Evolutionary conservation across 1,140 invertebrate species (phyloP).

Genomic region (Cydia fagiglandana): DNA sequence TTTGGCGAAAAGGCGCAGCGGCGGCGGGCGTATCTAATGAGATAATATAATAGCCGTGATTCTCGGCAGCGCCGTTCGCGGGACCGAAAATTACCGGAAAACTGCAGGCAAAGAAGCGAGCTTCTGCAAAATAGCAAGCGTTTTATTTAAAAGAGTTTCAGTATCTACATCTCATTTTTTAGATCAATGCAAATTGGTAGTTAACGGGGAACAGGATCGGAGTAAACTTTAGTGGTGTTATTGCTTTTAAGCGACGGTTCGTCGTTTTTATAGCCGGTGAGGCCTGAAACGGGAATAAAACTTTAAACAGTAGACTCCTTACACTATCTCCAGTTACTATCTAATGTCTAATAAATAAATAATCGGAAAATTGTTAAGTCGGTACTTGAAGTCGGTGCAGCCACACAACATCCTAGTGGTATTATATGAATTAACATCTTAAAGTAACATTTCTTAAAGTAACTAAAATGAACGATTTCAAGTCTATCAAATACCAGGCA

Average conservation of each 20-base stretch:
- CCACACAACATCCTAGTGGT: no score
- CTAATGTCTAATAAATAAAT: no score
- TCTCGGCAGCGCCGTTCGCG: constrained; percentile 62
- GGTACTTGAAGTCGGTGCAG: no score
- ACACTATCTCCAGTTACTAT: no score
- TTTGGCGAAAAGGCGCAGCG: constrained; percentile 67
- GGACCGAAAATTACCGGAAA: constrained; percentile 75
- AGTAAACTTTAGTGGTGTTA: neutral
- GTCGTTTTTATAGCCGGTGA: no score
- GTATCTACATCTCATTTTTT: constrained; percentile 19
- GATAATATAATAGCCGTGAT: constrained; percentile 78
- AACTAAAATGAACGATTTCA: constrained; percentile 48
- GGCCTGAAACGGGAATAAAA: no score
- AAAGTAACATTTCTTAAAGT: neutral
- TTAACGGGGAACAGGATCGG: neutral
- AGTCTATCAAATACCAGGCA: constrained; percentile 53
- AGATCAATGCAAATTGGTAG: constrained; percentile 17
- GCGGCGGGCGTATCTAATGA: constrained; percentile 73
- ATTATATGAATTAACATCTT: no score
- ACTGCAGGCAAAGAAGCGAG: constrained; percentile 62
- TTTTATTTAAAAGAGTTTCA: constrained; percentile 31
- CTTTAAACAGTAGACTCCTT: no score
- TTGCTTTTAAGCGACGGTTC: no score
- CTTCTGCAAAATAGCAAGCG: constrained; percentile 50
- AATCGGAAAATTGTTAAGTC: no score